Conservation (phyloP, 2,797 vertebrate genomes). For the Spinus olivaceus region DNA sequence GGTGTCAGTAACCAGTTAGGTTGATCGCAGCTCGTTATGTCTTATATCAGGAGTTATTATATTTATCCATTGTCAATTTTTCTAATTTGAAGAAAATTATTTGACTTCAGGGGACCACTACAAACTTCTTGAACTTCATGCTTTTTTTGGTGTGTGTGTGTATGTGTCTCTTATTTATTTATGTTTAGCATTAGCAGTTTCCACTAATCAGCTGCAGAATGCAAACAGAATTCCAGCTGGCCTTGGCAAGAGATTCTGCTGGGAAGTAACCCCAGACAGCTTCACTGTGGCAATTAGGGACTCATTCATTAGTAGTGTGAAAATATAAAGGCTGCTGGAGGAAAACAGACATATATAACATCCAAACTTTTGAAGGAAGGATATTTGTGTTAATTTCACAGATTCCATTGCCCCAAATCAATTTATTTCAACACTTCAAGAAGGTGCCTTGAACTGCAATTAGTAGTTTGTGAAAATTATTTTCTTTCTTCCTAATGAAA, state of each 20-base stretch:
- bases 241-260: conserved; percentile 20
- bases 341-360: neutral
- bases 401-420: neutral
- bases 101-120: conserved; percentile 9
- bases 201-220: conserved; percentile 34
- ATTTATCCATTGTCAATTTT: conserved; percentile 33
- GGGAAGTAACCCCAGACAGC: conserved; percentile 28
- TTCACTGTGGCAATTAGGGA: conserved; percentile 14
- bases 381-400: neutral
- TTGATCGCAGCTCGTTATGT: neutral
- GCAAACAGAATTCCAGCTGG: conserved; percentile 29
- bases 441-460: neutral
- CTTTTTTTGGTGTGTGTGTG: neutral
- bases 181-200: conserved; percentile 39
- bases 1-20: neutral
- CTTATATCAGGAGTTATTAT: conserved; percentile 21
- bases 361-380: neutral
- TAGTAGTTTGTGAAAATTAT: neutral
- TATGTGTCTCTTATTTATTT: neutral
- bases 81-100: conserved; percentile 44
- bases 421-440: neutral
- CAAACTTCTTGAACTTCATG: neutral
- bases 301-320: conserved; percentile 48
- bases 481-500: neutral
- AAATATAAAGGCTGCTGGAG: neutral